A percentile compares a stretch with the other conserved stretches of the same genome.
Evolutionary conservation across 1,140 invertebrate species (phyloP).

Genomic region (Physella acuta): DNA sequence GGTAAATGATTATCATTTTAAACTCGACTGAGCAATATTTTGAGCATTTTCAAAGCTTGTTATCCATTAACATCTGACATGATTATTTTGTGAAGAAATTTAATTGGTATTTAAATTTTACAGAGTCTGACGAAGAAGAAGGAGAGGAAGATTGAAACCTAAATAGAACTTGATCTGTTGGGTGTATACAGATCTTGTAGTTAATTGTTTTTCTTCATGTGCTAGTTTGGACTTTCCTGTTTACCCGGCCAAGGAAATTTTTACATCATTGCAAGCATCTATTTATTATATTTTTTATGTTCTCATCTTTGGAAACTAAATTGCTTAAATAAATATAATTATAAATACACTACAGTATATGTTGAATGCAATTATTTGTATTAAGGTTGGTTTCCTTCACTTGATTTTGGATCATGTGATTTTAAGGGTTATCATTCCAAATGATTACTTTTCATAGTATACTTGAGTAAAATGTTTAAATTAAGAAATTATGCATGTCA

Average conservation of each 20-base stretch:
- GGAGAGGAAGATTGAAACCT: slow-evolving; percentile 2
- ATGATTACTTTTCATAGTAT: too few species aligned
- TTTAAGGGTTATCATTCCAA: neutral
- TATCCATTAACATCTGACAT: neutral
- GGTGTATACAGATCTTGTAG: neutral
- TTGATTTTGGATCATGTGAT: neutral
- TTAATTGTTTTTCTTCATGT: neutral
- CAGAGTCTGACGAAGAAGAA: slow-evolving; percentile 14
- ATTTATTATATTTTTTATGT: neutral
- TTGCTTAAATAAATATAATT: neutral
- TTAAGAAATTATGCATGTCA: too few species aligned
- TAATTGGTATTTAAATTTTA: neutral
- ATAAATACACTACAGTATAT: neutral
- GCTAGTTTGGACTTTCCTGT: neutral
- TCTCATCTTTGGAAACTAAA: neutral
- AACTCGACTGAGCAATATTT: neutral
- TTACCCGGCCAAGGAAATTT: too few species aligned
- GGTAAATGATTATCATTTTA: neutral
- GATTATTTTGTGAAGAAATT: too few species aligned
- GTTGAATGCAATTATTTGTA: neutral
- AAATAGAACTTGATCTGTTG: neutral
- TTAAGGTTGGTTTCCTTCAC: neutral
- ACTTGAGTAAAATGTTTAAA: too few species aligned
- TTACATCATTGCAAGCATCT: too few species aligned
- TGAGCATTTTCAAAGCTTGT: neutral